Evolutionary conservation across 2,888 invertebrate species (phyloP).

Genomic region (Charanyca ferruginea): DNA sequence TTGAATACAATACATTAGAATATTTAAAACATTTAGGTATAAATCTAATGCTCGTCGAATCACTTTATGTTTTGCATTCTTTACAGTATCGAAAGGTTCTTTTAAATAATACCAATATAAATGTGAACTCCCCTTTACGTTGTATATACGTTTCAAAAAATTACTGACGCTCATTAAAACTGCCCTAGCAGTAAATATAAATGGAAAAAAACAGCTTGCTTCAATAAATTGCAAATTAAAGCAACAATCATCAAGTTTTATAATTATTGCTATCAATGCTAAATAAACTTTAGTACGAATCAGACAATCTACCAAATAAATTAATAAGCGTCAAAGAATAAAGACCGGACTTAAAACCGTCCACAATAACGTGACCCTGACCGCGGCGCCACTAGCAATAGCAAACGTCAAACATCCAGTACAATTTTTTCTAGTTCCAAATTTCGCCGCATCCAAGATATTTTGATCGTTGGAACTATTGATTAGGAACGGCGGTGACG

Average conservation of each 20-base stretch:
- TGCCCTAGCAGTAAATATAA: not conserved
- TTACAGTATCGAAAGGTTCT: too few relatives aligned
- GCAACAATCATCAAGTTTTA: slow-evolving; percentile 26
- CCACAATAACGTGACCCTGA: not conserved
- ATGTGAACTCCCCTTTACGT: not conserved
- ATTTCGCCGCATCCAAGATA: slow-evolving; percentile 17
- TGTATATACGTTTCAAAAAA: not conserved
- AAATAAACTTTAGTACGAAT: slow-evolving; percentile 14
- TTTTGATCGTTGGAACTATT: slow-evolving; percentile 11
- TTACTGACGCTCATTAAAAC: not conserved
- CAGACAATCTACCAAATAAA: slow-evolving; percentile 32
- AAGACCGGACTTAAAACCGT: slow-evolving; percentile 2
- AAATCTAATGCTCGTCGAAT: too few relatives aligned
- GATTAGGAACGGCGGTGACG: slow-evolving; percentile 48
- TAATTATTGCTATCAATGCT: slow-evolving; percentile 14
- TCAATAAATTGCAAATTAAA: slow-evolving; percentile 38
- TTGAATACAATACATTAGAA: too few relatives aligned
- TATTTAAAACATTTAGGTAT: too few relatives aligned
- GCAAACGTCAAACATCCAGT: slow-evolving; percentile 8
- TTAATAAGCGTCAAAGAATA: slow-evolving; percentile 35
- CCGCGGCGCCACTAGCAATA: slow-evolving; percentile 17
- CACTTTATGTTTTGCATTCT: too few relatives aligned
- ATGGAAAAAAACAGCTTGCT: slow-evolving; percentile 3
- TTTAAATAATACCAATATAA: not conserved
- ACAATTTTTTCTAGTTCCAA: slow-evolving; percentile 28